Evolutionary conservation across 2,797 vertebrate species (phyloP).

Genomic region (Podargus strigoides): DNA sequence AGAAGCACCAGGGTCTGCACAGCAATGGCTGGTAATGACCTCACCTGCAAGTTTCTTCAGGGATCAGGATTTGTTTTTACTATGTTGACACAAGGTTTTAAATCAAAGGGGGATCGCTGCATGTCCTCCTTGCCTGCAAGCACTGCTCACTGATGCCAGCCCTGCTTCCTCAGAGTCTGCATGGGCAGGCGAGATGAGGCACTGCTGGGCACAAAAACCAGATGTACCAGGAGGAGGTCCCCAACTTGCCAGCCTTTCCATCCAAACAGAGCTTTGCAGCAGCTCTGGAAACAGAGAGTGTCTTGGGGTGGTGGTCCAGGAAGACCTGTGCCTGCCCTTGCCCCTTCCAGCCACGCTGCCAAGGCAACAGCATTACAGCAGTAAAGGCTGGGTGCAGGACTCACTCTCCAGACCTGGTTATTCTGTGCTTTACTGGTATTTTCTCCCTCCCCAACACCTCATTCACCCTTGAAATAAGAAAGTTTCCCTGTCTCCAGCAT

Average conservation of each 20-base stretch:
- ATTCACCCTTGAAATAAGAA: background rate
- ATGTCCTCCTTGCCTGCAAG: background rate
- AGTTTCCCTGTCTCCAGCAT: background rate
- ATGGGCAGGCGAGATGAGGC: background rate
- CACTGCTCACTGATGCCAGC: background rate
- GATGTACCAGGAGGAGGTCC: background rate
- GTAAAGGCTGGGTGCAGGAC: background rate
- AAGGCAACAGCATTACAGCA: background rate
- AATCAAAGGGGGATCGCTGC: background rate
- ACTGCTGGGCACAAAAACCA: background rate
- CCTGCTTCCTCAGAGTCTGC: background rate
- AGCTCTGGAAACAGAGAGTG: background rate
- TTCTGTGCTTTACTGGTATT: background rate
- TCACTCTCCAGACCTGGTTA: background rate
- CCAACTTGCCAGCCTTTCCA: background rate
- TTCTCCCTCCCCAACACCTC: background rate
- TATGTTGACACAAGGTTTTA: background rate
- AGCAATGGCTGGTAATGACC: background rate
- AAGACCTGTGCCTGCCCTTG: background rate
- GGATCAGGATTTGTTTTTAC: background rate
- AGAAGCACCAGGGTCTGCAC: background rate
- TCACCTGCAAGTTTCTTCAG: background rate
- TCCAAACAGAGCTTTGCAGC: background rate
- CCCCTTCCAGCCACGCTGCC: background rate
- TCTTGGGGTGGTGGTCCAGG: background rate